Percentiles rank a stretch among this genome's conserved stretches.
phyloP scores from a whole-genome alignment of 2,797 vertebrate genomes.

The Melanotaenia pygmaea region DNA sequence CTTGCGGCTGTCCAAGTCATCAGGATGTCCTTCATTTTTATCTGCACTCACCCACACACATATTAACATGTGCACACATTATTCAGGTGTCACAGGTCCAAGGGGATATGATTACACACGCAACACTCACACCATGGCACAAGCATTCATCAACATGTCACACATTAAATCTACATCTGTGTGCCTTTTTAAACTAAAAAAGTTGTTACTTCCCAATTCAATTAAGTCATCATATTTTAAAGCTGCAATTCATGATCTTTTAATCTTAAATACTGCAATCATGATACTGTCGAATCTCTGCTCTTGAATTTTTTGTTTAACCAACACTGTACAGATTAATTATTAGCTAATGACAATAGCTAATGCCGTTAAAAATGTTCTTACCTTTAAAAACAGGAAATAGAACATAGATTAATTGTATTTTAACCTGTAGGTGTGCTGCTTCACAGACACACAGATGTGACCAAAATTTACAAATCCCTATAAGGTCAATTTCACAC shows the following conservation, averaged over 20 bases:
- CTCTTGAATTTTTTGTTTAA: slow-evolving; percentile 39
- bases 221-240: slow-evolving; percentile 34
- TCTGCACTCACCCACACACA: slow-evolving; percentile 37
- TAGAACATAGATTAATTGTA: slow-evolving; percentile 28
- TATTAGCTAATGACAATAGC: background rate
- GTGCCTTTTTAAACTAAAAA: slow-evolving; percentile 58
- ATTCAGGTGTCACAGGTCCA: slow-evolving; percentile 52
- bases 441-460: slow-evolving; percentile 76
- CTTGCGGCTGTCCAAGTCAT: slow-evolving; percentile 61
- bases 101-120: slow-evolving; percentile 58
- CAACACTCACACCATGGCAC: slow-evolving; percentile 33
- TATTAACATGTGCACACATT: slow-evolving; percentile 18
- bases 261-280: slow-evolving; percentile 22
- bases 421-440: slow-evolving; percentile 62
- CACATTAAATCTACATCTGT: slow-evolving; percentile 68
- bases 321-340: slow-evolving; percentile 30
- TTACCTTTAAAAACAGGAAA: slow-evolving; percentile 52
- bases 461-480: slow-evolving; percentile 50
- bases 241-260: slow-evolving; percentile 32
- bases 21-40: slow-evolving; percentile 73
- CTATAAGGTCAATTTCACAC: slow-evolving; percentile 41
- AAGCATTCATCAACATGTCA: slow-evolving; percentile 46
- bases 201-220: slow-evolving; percentile 33
- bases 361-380: slow-evolving; percentile 38
- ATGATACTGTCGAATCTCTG: slow-evolving; percentile 8